Conservation (phyloP, 2,888 invertebrate species). For the Acanthosepion lycidas region DNA sequence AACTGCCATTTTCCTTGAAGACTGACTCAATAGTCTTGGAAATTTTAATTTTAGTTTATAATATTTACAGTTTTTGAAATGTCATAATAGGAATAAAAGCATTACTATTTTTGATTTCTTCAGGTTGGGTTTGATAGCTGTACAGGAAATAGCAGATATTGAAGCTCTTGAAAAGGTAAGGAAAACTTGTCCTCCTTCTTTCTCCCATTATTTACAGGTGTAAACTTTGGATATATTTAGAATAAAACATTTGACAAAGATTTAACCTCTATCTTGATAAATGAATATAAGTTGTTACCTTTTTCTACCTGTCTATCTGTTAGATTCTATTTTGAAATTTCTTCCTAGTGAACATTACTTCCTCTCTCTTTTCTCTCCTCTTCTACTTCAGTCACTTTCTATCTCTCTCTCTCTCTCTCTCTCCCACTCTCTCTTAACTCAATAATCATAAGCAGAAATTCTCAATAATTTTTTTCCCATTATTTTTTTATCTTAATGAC, state of each 20-base stretch:
- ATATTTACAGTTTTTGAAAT: too few species aligned
- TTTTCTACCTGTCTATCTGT: too few species aligned
- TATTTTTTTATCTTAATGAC: too few species aligned
- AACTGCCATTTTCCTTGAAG: too few species aligned
- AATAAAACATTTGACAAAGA: too few species aligned
- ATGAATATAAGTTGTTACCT: too few species aligned
- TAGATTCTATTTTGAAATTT: not conserved
- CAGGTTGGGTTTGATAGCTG: conserved; percentile 83
- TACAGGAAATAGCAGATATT: conserved; percentile 83
- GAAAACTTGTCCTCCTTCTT: not conserved
- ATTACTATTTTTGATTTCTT: conserved; percentile 57
- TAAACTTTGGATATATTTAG: not conserved
- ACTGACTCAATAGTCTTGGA: too few species aligned
- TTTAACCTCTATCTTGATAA: too few species aligned
- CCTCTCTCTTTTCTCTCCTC: not conserved
- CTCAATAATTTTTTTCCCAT: too few species aligned
- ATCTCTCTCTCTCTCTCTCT: not conserved
- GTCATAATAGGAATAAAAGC: not conserved
- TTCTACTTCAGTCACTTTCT: not conserved
- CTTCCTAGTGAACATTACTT: not conserved
- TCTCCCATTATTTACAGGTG: not conserved
- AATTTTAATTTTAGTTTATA: too few species aligned
- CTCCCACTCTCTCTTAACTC: not conserved
- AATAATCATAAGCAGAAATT: too few species aligned
- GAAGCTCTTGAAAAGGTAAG: conserved; percentile 81